Percentiles rank a stretch among this genome's conserved stretches.
Evolutionary conservation across 2,113 vertebrate species (phyloP).

Genomic region (Eulemur macaco): DNA sequence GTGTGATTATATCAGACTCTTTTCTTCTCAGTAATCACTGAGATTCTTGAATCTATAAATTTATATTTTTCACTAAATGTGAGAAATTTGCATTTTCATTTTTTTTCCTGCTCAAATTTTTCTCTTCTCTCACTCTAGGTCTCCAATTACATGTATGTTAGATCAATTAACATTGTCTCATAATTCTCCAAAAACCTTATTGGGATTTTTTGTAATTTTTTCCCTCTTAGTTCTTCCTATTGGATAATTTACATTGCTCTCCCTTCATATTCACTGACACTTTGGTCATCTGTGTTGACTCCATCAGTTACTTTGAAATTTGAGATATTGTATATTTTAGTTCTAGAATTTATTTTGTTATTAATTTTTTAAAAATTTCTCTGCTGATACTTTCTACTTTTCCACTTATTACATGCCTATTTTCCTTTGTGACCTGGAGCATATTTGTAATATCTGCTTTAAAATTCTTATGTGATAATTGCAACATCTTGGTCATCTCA

Average conservation of each 20-base stretch:
- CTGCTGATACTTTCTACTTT: background rate
- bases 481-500: background rate
- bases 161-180: background rate
- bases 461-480: background rate
- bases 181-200: background rate
- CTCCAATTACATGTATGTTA: background rate
- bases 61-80: background rate
- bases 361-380: background rate
- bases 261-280: background rate
- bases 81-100: background rate
- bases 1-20: background rate
- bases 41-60: background rate
- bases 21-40: background rate
- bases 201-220: background rate
- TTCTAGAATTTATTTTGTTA: background rate
- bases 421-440: background rate
- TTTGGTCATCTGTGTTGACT: background rate
- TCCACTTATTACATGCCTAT: background rate
- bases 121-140: background rate
- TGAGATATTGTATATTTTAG: background rate
- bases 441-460: background rate
- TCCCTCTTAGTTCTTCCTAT: background rate
- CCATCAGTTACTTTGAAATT: background rate
- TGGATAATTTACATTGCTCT: background rate
- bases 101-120: background rate